A percentile compares a stretch with the other conserved stretches of the same genome.
These are phyloP conservation scores for Muscina levida DNA, from an alignment of 2,888 invertebrate genomes.

Conservation along the genomic window DNA sequence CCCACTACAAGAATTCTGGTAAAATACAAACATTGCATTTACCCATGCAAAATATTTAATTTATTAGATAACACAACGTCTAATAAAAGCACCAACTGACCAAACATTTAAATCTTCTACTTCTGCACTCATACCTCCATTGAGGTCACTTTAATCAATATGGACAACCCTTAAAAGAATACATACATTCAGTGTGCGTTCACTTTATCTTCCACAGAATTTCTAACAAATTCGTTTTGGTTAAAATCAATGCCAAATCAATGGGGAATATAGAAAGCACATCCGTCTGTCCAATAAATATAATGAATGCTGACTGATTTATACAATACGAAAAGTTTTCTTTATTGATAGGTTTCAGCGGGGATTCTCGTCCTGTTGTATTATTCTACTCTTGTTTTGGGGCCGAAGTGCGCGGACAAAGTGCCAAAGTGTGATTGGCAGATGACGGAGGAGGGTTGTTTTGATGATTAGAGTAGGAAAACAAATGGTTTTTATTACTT, in stretches of 20 bases:
- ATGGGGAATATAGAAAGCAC: background rate
- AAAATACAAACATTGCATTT: no score
- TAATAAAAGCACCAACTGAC: no score
- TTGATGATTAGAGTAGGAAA: conserved; percentile 23
- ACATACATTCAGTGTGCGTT: no score
- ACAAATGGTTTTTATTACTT: conserved; percentile 30
- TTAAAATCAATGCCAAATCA: conserved; percentile 4
- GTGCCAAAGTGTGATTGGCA: background rate
- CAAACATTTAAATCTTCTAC: no score
- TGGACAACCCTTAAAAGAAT: no score
- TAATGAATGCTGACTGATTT: conserved; percentile 22
- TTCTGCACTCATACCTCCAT: no score
- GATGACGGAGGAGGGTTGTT: conserved; percentile 10
- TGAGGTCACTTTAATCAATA: no score
- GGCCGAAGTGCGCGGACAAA: background rate
- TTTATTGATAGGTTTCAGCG: conserved; percentile 4
- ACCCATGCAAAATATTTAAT: no score
- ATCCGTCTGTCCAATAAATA: conserved; percentile 18
- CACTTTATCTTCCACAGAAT: no score
- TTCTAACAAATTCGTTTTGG: background rate
- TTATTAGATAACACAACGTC: no score
- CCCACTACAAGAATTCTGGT: no score
- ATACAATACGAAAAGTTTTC: conserved; percentile 19
- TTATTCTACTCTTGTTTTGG: background rate
- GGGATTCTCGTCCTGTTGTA: background rate